Base-by-base conservation (phyloP, 2,113 vertebrate species). In the Panthera tigris region DNA sequence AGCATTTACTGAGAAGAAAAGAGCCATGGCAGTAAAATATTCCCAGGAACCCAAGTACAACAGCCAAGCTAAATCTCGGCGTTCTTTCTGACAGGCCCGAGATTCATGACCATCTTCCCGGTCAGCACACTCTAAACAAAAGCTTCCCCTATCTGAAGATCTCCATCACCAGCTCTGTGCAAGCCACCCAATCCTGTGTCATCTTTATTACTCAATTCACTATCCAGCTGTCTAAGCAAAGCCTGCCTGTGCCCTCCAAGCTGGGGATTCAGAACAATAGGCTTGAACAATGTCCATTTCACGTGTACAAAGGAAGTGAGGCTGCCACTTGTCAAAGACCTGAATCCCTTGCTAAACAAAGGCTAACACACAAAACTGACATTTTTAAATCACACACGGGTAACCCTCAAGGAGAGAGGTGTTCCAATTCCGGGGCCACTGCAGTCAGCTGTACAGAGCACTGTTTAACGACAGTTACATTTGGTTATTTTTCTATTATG, bases 311-410 rank as follows among this genome's bases (percentile, higher is more conserved):
- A 94, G 25, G 50, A 95, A 5, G 86, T 73, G 13, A 92, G 71
- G 93, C 87, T 92, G 96, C 82, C 89, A 97, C 87, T 94, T 98
- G 92, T 98, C 97, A 98, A 97, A 45, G 97, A 96, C 83, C 11
- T 0, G n/a, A 92, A 87, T 92, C 73, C 27, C 91, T 98, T 96
- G 93, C 97, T 98, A 98, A 98, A 52, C 95, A 96, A 97, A 94
- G 91, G 95, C 95, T 97, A 98, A 98, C 88, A 98, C 87, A 98
- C 29, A 65, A 94, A 98, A 48, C 87, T 91, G 96, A 92, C 83
- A 97, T 92, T 95, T 97, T 97, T 84, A 85, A 98, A 98, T 97
- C 91, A 94, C 48, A 97, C 82, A 36, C 1, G 73, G 71, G 78
- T 14, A 14, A 73, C 10, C 52, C 33, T 4, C 98, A 98, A 96